Conservation (phyloP, 2,113 vertebrate species). For the Dipodomys spectabilis region DNA sequence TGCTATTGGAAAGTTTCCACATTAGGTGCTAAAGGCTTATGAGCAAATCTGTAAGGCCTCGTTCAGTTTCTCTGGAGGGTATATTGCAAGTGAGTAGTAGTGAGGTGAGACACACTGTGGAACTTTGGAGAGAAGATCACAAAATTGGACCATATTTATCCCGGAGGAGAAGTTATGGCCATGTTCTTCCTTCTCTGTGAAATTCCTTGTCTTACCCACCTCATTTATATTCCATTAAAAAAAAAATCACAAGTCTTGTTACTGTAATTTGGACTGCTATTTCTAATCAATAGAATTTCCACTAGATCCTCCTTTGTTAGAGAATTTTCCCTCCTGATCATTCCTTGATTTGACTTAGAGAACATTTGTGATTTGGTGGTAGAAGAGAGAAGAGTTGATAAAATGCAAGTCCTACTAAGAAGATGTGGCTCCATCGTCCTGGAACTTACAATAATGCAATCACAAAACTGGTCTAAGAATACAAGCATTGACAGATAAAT, state of each 20-base stretch:
- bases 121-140: neutral
- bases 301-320: neutral
- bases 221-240: neutral
- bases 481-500: constrained; percentile 82
- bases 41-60: neutral
- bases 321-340: neutral
- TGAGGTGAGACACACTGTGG: neutral
- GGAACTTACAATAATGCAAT: constrained; percentile 55
- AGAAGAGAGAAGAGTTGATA: neutral
- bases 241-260: neutral
- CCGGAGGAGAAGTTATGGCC: neutral
- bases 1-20: neutral
- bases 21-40: neutral
- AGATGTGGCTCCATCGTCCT: neutral
- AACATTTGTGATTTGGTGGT: neutral
- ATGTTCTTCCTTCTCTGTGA: neutral
- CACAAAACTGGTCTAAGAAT: constrained; percentile 68
- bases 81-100: neutral
- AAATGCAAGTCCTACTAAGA: neutral
- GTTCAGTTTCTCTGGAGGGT: neutral
- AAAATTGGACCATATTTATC: neutral
- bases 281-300: neutral
- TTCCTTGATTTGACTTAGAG: neutral
- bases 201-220: neutral
- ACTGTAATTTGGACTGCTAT: neutral